A percentile compares a stretch with the other conserved stretches of the same genome.
These are phyloP conservation scores for Strigamia maritima DNA, from an alignment of 2,888 invertebrate species.

Conservation along the genomic window DNA sequence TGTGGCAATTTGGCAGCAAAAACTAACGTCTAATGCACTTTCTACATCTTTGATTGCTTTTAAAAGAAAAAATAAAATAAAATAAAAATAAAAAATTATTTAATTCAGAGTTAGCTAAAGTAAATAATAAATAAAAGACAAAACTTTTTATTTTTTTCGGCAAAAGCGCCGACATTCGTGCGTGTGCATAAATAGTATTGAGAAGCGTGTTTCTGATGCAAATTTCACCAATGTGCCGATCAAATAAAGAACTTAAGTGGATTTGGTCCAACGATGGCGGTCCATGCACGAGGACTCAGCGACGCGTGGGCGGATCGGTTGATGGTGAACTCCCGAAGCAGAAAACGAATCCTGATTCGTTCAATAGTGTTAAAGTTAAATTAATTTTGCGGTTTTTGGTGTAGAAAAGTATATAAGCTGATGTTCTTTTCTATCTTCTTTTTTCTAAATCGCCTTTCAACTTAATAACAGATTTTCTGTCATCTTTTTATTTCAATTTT, in stretches of 20 bases:
- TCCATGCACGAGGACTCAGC: neutral
- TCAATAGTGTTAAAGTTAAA: slow-evolving; percentile 28
- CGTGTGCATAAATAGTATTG: neutral
- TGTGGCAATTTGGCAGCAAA: neutral
- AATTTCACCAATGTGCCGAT: slow-evolving; percentile 4
- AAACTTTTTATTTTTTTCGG: too few relatives aligned
- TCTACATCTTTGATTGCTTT: neutral
- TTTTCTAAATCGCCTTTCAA: neutral
- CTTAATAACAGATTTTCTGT: neutral
- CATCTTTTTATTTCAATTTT: neutral
- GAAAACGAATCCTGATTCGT: slow-evolving; percentile 31
- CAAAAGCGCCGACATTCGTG: neutral
- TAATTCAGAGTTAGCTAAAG: too few relatives aligned
- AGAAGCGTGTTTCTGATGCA: neutral
- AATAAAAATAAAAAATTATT: too few relatives aligned
- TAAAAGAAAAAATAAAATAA: neutral
- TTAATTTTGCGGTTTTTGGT: neutral
- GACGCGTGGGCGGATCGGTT: neutral
- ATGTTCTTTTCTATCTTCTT: neutral
- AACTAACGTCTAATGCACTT: neutral
- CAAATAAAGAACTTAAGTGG: neutral
- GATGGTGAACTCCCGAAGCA: neutral
- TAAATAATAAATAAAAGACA: too few relatives aligned
- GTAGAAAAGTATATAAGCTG: neutral
- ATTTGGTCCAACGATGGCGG: neutral